Percentiles rank a stretch among this genome's conserved stretches.
phyloP scores from a whole-genome alignment of 1,140 invertebrate species.

The Orchesella cincta region DNA sequence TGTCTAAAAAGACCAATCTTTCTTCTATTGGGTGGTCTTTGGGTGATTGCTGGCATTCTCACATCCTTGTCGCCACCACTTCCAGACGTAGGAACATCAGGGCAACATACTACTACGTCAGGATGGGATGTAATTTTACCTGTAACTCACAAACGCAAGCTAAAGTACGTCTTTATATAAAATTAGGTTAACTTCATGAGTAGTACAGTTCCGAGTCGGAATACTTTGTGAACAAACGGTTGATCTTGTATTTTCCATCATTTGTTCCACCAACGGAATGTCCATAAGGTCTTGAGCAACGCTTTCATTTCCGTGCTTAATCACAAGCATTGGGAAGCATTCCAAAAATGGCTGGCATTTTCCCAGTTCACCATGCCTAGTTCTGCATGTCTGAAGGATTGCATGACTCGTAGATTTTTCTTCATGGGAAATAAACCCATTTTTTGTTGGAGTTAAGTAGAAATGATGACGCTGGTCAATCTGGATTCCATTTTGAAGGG shows the following conservation, averaged over 20 bases:
- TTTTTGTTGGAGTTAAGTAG: not conserved
- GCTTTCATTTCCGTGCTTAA: not conserved
- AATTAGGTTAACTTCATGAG: too few relatives aligned
- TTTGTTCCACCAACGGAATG: not conserved
- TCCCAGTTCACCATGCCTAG: not conserved
- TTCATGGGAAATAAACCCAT: not conserved
- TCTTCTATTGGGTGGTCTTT: slow-evolving; percentile 7
- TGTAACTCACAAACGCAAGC: too few relatives aligned
- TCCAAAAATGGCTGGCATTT: not conserved
- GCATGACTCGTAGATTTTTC: not conserved
- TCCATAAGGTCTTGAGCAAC: not conserved
- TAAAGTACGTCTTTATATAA: too few relatives aligned
- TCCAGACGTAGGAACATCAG: not conserved
- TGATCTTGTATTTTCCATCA: not conserved
- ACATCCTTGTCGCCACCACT: not conserved
- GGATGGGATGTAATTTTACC: too few relatives aligned
- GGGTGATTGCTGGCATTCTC: not conserved
- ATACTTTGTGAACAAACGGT: slow-evolving; percentile 12
- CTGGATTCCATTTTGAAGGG: not conserved
- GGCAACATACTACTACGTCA: slow-evolving; percentile 1
- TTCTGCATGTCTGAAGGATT: not conserved
- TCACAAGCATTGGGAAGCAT: slow-evolving; percentile 14
- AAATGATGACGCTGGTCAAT: not conserved
- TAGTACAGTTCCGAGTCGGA: too few relatives aligned
- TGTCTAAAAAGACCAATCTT: not conserved